These are phyloP conservation scores for Tuberolachnus salignus DNA, from an alignment of 2,888 invertebrate genomes.

Conservation along the genomic window DNA sequence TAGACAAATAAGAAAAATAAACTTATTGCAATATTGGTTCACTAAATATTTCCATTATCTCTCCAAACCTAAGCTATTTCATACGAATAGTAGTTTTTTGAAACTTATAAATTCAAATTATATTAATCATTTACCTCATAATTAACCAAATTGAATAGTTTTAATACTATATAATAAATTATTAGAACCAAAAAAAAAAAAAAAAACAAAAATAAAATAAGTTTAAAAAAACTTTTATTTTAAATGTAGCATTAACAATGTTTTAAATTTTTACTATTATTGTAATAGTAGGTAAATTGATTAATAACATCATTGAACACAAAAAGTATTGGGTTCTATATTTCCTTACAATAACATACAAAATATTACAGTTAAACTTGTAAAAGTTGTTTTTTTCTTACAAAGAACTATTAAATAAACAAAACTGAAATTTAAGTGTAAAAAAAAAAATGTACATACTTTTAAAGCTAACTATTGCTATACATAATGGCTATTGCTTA, in stretches of 20 bases:
- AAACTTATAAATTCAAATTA: not conserved
- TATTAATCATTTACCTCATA: not conserved
- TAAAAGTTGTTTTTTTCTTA: too few species aligned
- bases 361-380: not conserved
- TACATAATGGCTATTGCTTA: not conserved
- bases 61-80: too few species aligned
- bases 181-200: too few species aligned
- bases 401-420: too few species aligned
- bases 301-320: too few species aligned
- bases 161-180: too few species aligned
- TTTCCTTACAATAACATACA: not conserved
- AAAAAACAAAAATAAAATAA: too few species aligned
- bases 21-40: not conserved
- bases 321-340: not conserved
- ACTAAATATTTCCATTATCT: not conserved
- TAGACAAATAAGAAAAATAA: conserved; percentile 11
- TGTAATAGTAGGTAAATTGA: too few species aligned
- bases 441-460: too few species aligned
- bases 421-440: too few species aligned
- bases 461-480: not conserved
- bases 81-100: not conserved
- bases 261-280: not conserved
- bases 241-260: not conserved
- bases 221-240: not conserved
- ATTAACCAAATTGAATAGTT: too few species aligned